phyloP scores from a whole-genome alignment of 2,888 invertebrate species.

The Amiota minor region DNA sequence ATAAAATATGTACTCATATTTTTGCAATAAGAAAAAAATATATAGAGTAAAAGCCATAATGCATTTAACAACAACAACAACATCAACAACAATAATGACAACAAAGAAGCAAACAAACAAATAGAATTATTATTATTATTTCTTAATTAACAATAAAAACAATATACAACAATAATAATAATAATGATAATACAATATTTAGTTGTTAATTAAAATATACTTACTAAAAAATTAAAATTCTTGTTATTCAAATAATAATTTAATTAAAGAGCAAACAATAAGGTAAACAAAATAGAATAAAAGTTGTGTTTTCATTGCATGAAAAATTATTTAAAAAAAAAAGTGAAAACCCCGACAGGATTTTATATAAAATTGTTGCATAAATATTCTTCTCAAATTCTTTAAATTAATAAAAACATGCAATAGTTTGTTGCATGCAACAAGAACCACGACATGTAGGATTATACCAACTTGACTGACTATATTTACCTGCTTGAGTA shows the following conservation, averaged over 20 bases:
- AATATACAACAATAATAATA: background rate
- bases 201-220: background rate
- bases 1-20: background rate
- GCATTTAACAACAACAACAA: background rate
- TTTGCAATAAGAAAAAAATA: background rate
- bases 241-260: background rate
- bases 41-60: background rate
- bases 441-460: background rate
- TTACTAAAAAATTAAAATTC: background rate
- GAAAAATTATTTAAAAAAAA: too few relatives aligned
- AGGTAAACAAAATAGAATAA: background rate
- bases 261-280: slow-evolving; percentile 1
- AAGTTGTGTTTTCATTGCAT: background rate
- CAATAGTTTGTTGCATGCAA: background rate
- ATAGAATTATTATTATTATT: slow-evolving; percentile 5
- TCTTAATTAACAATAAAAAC: slow-evolving; percentile 30
- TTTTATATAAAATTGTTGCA: too few relatives aligned
- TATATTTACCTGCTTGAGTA: background rate
- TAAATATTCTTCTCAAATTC: too few relatives aligned
- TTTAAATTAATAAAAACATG: background rate
- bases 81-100: slow-evolving; percentile 15
- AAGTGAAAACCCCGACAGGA: too few relatives aligned
- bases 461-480: background rate
- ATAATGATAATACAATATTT: background rate
- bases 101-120: background rate